Conservation (phyloP, 2,888 invertebrate species). For the Flexamia atlantica region DNA sequence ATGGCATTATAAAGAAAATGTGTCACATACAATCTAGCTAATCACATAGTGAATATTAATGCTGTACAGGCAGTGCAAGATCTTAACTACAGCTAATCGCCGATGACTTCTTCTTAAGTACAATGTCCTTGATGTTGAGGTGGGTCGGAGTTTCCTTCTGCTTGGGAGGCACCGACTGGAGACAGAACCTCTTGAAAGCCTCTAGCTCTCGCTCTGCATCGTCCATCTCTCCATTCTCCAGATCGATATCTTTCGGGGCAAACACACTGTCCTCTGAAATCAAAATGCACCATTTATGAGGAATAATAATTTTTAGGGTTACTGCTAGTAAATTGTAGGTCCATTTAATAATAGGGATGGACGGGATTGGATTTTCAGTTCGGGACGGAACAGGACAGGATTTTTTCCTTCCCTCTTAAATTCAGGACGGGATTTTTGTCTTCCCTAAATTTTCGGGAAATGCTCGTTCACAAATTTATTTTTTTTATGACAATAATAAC, state of each 20-base stretch:
- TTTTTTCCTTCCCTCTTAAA: too few relatives aligned
- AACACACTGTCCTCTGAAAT: constrained; percentile 81
- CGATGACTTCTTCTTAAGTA: constrained; percentile 79
- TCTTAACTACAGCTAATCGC: constrained; percentile 68
- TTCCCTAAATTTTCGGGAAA: too few relatives aligned
- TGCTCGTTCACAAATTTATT: too few relatives aligned
- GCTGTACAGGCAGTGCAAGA: constrained; percentile 60
- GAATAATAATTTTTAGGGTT: too few relatives aligned
- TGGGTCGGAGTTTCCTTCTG: constrained; percentile 88
- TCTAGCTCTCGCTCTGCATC: constrained; percentile 90
- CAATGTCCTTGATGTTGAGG: constrained; percentile 88
- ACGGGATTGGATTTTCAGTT: too few relatives aligned
- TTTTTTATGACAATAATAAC: too few relatives aligned
- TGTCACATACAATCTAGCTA: constrained; percentile 57
- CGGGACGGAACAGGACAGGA: too few relatives aligned
- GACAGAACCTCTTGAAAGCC: constrained; percentile 91
- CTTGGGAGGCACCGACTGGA: constrained; percentile 88
- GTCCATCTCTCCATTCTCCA: constrained; percentile 88
- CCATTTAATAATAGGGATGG: too few relatives aligned
- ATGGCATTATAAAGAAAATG: constrained; percentile 51
- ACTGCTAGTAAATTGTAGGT: too few relatives aligned
- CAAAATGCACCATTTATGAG: too few relatives aligned
- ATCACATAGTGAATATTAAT: constrained; percentile 41
- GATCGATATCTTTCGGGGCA: constrained; percentile 87
- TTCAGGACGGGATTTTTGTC: too few relatives aligned